Evolutionary conservation across 92 coral and sea anemone species (phyloP), one percentile per base, ranked within the genome.

Genomic region (Siderastrea siderea): DNA sequence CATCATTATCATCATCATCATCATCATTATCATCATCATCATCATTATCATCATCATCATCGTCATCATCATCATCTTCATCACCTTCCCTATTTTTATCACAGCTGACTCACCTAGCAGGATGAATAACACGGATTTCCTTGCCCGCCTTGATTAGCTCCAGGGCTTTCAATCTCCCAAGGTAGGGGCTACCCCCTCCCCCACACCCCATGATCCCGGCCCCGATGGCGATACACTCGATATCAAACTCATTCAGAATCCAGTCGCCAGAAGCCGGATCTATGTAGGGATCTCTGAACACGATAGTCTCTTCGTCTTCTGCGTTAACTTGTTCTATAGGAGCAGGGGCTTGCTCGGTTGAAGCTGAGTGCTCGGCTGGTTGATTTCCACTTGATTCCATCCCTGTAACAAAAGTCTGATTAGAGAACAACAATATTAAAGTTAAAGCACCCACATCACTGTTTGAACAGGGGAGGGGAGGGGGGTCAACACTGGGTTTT

Each of bases 191-290:
- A 1, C 98, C 98, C 3, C 99, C 99, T 72, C 99, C 99, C 57
- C 99, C 99, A 84, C 99, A 97, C 14, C 98, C 98, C 86, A 97
- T 80, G 61, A 97, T 95, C 48, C 99, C 99, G 67, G 98, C 98
- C 7, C 99, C 99, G 57, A 90, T 89, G n/a, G 98, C 94, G 17
- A 97, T 95, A 55, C 99, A 97, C 43, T 88, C 93, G 26, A 97
- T 88, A 78, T 97, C 99, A 92, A 89, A 97, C 92, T 90, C 92
- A 71, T 75, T 93, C 80, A 95, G 68, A 14, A 94, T 55, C 98
- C 99, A 95, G 77, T 93, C 97, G 2, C 98, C 99, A 68, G 91
- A 87, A 3, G 53, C 74, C 6, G 94, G 95, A 64, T 96, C 99
- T 75, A 96, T 79, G 17, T 67, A 46, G 13, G 99, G 99, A 4